Evolutionary conservation across 2,797 vertebrate species (phyloP), one percentile per base, ranked within the genome.

Genomic region (Sebastes vulpes): DNA sequence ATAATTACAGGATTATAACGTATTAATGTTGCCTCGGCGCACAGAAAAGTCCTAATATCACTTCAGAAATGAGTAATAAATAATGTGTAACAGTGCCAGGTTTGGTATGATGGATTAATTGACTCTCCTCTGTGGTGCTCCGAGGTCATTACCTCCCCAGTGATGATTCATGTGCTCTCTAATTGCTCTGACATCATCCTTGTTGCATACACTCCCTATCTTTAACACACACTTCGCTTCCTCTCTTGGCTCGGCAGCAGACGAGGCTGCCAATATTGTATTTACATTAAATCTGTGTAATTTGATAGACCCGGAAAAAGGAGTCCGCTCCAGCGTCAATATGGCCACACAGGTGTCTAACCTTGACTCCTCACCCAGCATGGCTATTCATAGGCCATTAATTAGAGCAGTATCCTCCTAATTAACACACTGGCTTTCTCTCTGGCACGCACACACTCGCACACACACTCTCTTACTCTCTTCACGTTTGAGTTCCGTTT

Each of bases 111-210:
- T 84, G 79, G 77, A 88, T 77, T 92, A 91, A 93, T 92, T 86
- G 89, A 92, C 73, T 91, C 89, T 83, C 84, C 81, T 81, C 88
- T 12, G 75, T 48, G 86, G 46, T 54, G 86, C 83, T 88, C 82
- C 50, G 78, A 90, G 86, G 90, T 93, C 86, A 77, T 94, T 93
- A 87, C 91, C 87, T 87, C 91, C 90, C 88, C 71, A 59, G 68
- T 68, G 84, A 83, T 93, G 87, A 90, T 86, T 85, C 86, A 90
- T 87, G 86, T 86, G 85, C 82, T 90, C 82, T 59, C 75, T 94
- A 92, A 93, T 94, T 93, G 92, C 89, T 83, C 91, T 90, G 92
- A 94, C 92, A 90, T 94, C 92, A 91, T 84, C 89, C 77, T 78
- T 78, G 88, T 86, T 89, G 88, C 78, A 90, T 38, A 66, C 87